Conservation (phyloP, 37 sponge, comb jelly and placozoan genomes). For the Petrosia ficiformis region DNA sequence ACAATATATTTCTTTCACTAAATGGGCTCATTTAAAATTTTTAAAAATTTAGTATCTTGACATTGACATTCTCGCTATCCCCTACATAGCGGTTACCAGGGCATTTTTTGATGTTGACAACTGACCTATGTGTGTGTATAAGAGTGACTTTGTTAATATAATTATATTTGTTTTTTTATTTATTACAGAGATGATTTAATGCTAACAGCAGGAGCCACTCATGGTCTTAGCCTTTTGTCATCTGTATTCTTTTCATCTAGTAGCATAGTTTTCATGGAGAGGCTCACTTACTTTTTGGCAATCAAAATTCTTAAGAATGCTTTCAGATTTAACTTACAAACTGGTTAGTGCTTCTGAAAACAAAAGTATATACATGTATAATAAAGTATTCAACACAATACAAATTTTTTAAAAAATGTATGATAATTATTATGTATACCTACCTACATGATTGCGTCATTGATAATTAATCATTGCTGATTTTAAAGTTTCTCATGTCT, state of each 20-base stretch:
- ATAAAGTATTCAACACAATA: too few species aligned
- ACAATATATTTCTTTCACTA: not conserved
- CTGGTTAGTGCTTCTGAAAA: conserved; percentile 9
- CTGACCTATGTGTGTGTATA: not conserved
- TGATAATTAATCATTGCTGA: too few species aligned
- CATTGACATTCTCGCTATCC: too few species aligned
- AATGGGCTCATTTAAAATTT: not conserved
- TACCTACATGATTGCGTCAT: too few species aligned
- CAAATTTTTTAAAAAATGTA: too few species aligned
- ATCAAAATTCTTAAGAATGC: conserved; percentile 33
- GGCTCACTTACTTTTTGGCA: conserved; percentile 72
- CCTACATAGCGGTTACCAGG: too few species aligned
- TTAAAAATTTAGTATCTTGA: too few species aligned
- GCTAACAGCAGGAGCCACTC: conserved; percentile 70
- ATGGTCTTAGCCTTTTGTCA: conserved; percentile 47
- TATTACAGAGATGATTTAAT: conserved; percentile 55
- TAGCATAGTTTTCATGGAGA: conserved; percentile 71
- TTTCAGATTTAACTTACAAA: conserved; percentile 12
- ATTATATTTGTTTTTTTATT: not conserved
- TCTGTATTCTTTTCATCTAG: conserved; percentile 48
- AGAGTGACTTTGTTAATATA: not conserved
- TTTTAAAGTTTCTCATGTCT: too few species aligned
- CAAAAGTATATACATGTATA: not conserved
- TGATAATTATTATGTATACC: too few species aligned
- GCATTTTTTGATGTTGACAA: not conserved